Base-by-base conservation (phyloP, 2,113 vertebrate genomes). In the Thunnus thynnus region DNA sequence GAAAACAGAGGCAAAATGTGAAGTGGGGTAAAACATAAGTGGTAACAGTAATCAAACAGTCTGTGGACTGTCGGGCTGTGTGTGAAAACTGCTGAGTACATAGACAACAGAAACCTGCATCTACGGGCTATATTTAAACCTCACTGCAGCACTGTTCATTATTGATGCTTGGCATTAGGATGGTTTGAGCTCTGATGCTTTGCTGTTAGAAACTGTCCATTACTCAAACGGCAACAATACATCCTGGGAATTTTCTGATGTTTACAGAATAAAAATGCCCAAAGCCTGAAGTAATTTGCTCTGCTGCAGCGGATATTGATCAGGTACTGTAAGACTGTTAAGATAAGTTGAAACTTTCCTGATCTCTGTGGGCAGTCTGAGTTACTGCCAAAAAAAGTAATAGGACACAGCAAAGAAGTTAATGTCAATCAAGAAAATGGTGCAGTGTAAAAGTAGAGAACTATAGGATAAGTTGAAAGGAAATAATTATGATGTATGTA, bases 171-270 rank as follows among this genome's bases (percentile, higher is more conserved):
- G 58, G 51, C 47, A 60, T 70, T 44, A 41, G 25, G 61, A 17
- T 8, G 41, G 69, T 60, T 64, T 73, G 73, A 74, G 46, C 41
- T 68, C 13, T 8, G 64, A 30, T 71, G 47, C 67, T 67, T 55
- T 80, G 32, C 54, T 70, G 30, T 48, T 76, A 66, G 63, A 74
- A 71, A 81, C 8, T 65, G 78, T 75, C 58, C 69, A 73, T 83
- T 67, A 50, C 61, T 80, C 72, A 76, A 61, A 73, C 14, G 16
- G 20, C 48, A 30, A 69, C 58, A 7, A 11, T 41, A 13, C 55
- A 70, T 78, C 70, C n/a, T 62, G 71, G 60, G 67, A 63, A 75
- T 73, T 41, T 63, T 36, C 20, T 5, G 50, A 76, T 76, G 81
- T 70, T 74, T 70, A 74, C 68, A 64, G 60, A 81, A 56, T 80